These are phyloP conservation scores for Ameiurus melas DNA, from an alignment of 2,113 vertebrate genomes.

Conservation along the genomic window DNA sequence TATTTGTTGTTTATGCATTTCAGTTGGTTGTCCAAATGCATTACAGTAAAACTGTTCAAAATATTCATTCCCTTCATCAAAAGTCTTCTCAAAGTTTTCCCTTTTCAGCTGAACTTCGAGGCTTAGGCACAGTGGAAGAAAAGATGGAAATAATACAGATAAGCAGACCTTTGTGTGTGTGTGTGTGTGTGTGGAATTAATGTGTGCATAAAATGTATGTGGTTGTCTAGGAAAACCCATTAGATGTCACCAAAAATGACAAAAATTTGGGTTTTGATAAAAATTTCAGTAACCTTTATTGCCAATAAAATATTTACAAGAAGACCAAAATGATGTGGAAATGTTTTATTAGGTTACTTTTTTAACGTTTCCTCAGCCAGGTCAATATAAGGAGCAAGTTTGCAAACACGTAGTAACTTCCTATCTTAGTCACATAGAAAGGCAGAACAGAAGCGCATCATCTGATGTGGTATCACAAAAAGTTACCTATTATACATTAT, in stretches of 20 bases:
- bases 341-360: not conserved
- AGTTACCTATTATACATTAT: no score
- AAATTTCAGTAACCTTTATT: not conserved
- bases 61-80: not conserved
- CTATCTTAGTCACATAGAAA: not conserved
- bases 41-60: not conserved
- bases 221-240: not conserved
- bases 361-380: not conserved
- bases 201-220: not conserved
- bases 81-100: not conserved
- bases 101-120: not conserved
- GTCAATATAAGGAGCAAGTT: not conserved
- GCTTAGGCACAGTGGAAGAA: not conserved
- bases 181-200: conserved; percentile 3
- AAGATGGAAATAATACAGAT: not conserved
- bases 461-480: no score
- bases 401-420: not conserved
- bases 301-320: not conserved
- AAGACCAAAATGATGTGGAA: not conserved
- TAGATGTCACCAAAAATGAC: not conserved
- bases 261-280: not conserved
- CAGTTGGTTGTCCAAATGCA: not conserved
- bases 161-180: not conserved
- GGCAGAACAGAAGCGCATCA: no score
- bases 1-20: not conserved